Conservation (phyloP, 64 coral and sea anemone genomes). For the Acropora tenuis region DNA sequence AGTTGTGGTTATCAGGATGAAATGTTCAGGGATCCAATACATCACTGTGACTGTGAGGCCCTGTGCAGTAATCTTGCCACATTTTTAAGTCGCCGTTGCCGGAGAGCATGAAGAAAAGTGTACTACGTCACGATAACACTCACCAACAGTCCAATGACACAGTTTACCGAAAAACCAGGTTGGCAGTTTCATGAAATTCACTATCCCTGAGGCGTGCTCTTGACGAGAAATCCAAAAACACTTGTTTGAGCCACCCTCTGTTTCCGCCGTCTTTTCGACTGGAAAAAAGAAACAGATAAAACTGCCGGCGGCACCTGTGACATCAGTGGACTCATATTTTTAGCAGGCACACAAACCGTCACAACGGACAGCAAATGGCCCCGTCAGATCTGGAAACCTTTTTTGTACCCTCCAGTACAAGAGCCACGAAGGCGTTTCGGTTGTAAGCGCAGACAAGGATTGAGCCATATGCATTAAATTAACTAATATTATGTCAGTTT, state of each 20-base stretch:
- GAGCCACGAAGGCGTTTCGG: slow-evolving; percentile 74
- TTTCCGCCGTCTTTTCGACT: neutral
- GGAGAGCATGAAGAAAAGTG: too few species aligned
- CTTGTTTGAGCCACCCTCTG: neutral
- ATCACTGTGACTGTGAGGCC: too few species aligned
- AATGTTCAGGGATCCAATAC: too few species aligned
- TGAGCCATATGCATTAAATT: too few species aligned
- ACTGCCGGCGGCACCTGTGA: neutral
- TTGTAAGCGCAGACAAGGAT: neutral
- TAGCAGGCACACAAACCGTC: slow-evolving; percentile 81
- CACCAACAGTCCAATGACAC: slow-evolving; percentile 78
- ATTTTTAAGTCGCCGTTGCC: too few species aligned
- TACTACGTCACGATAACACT: too few species aligned
- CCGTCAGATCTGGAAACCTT: slow-evolving; percentile 57
- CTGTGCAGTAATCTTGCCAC: too few species aligned
- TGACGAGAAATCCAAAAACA: slow-evolving; percentile 64
- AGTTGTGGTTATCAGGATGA: too few species aligned
- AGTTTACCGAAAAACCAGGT: slow-evolving; percentile 58
- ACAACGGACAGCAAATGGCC: slow-evolving; percentile 74
- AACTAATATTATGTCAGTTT: too few species aligned
- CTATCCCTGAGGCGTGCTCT: slow-evolving; percentile 66
- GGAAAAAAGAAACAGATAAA: slow-evolving; percentile 81
- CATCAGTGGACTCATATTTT: neutral
- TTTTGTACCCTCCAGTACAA: slow-evolving; percentile 65
- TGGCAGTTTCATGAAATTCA: slow-evolving; percentile 66